Evolutionary conservation across 2,113 vertebrate species (phyloP).

Genomic region (Heterocephalus glaber): DNA sequence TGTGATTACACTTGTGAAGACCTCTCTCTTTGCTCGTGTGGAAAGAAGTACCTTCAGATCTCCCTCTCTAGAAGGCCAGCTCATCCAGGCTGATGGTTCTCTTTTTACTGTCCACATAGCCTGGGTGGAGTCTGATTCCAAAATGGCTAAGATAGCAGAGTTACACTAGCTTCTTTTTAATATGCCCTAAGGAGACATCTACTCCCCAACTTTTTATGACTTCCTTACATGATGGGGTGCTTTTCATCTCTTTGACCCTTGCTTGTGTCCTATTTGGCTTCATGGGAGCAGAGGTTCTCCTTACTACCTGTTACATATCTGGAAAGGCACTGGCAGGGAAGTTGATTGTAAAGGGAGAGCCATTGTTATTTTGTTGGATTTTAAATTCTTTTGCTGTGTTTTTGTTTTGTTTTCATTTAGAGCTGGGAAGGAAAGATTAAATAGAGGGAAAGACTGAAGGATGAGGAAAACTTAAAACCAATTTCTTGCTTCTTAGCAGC

Average conservation of each 20-base stretch:
- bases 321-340: background rate
- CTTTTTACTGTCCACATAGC: background rate
- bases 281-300: background rate
- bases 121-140: background rate
- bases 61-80: background rate
- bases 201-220: background rate
- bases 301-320: background rate
- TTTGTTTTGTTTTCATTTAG: background rate
- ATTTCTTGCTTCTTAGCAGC: background rate
- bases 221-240: background rate
- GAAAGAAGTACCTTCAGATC: background rate
- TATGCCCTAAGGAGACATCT: background rate
- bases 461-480: background rate
- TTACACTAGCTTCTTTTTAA: background rate
- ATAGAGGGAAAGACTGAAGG: background rate
- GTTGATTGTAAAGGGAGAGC: background rate
- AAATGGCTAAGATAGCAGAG: background rate
- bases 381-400: background rate
- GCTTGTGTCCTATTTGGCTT: background rate
- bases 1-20: background rate
- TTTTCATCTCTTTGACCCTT: background rate
- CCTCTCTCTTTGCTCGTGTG: background rate
- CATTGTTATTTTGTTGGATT: background rate
- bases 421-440: background rate
- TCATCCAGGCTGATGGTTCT: background rate